phyloP scores from a whole-genome alignment of 2,113 vertebrate species.

The Arenaria interpres region DNA sequence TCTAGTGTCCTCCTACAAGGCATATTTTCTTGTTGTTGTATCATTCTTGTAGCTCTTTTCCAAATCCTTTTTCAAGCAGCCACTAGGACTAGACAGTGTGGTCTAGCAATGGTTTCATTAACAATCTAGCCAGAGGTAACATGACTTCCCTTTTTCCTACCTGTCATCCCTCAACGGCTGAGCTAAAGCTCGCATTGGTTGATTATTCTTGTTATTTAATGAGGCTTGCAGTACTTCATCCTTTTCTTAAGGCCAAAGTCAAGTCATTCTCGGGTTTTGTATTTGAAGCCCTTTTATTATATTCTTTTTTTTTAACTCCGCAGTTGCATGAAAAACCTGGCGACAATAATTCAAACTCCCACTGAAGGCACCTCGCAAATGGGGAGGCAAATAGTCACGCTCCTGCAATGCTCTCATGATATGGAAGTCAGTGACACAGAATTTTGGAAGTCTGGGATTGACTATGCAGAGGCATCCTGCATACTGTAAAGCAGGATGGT shows the following conservation, averaged over 20 bases:
- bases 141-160: neutral
- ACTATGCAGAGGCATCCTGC: neutral
- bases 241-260: conserved; percentile 6
- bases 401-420: neutral
- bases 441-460: neutral
- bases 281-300: neutral
- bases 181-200: neutral
- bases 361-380: neutral
- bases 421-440: neutral
- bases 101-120: conserved; percentile 13
- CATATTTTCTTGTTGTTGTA: conserved; percentile 20
- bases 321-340: neutral
- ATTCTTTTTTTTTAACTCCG: neutral
- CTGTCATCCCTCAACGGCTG: neutral
- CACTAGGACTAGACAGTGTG: neutral
- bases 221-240: neutral
- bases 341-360: neutral
- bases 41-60: neutral
- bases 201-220: neutral
- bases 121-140: conserved; percentile 20
- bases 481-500: accelerated
- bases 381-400: accelerated
- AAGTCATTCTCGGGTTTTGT: neutral
- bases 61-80: neutral
- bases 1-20: conserved; percentile 29